A percentile compares a stretch with the other conserved stretches of the same genome.
These are phyloP conservation scores for Saimiri boliviensis DNA, from an alignment of 2,113 vertebrate genomes.

Conservation along the genomic window DNA sequence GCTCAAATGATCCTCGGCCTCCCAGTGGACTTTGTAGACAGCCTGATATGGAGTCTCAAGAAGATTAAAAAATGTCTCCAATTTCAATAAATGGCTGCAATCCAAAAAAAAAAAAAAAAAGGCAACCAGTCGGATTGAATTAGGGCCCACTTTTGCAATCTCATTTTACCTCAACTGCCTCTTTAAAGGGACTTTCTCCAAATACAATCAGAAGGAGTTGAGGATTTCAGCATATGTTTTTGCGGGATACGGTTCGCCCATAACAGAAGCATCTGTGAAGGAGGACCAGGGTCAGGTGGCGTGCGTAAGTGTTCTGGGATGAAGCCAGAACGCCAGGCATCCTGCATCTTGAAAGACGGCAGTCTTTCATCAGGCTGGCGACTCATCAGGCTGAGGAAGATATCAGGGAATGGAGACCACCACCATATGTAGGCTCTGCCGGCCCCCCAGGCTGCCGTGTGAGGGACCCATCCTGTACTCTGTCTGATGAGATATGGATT, in stretches of 20 bases:
- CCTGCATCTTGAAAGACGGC: not conserved
- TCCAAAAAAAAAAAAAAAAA: too few species aligned
- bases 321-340: not conserved
- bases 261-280: not conserved
- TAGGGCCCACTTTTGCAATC: not conserved
- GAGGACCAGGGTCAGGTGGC: not conserved
- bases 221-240: not conserved
- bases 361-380: too few species aligned
- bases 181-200: not conserved
- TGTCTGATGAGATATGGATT: not conserved
- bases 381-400: not conserved
- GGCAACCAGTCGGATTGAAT: not conserved
- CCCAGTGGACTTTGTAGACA: too few species aligned
- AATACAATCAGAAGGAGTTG: not conserved
- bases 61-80: too few species aligned
- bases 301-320: too few species aligned
- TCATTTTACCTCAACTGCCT: not conserved
- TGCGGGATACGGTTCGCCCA: not conserved
- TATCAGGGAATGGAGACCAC: rapidly evolving
- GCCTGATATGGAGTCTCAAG: too few species aligned
- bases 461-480: not conserved
- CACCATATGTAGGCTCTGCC: not conserved
- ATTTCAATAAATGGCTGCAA: too few species aligned
- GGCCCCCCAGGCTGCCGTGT: too few species aligned
- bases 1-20: too few species aligned